Base-by-base conservation (phyloP, 2,888 invertebrate genomes). In the Phaedon cochleariae region DNA sequence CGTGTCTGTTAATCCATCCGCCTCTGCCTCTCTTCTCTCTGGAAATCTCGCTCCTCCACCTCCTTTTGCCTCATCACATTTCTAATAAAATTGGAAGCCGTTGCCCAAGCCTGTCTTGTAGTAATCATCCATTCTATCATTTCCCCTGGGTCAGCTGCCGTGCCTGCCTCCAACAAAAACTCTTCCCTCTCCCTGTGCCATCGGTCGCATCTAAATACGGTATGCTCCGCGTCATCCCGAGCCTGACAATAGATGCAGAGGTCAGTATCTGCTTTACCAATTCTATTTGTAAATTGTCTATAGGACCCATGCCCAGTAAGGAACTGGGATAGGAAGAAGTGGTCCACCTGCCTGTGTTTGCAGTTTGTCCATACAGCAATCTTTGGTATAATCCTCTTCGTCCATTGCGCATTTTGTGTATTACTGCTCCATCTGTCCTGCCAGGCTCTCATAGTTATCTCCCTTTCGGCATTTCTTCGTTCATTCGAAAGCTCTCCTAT, bases 401-500 rank as follows among this genome's bases (percentile, higher is more conserved):
- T 60, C 51, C 52, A 51, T 10, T 34, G 29, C 1, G 21, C 20
- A 2, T 18, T 60, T 21, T 0, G 6, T 2, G 5, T 20, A 21
- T 37, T 49, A 3, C 12, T 18, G 4, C 58, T n/a, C 63, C 57
- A 63, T 26, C 34, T 51, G 7, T 22, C 31, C 20, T 63, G 63
- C 58, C 58, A 63, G 17, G 3, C 10, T 15, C 2, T 15, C 1
- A 41, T 20, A 2, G 63, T 63, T 4, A 0, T 18, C 1, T 29
- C 12, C 18, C 63, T 58, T 12, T 58, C 58, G 20, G 15, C 34
- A 6, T 17, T 18, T 20, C 41, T 58, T n/a, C 18, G 49, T 1
- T 37, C 20, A 7, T 51, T 26, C 10, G 17, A 18, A 3, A 55
- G 21, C 6, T n/a, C 10, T 4, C 18, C 9, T 10, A 17, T 29